Evolutionary conservation across 2,797 vertebrate genomes (phyloP).

Genomic region (Tenualosa ilisha): DNA sequence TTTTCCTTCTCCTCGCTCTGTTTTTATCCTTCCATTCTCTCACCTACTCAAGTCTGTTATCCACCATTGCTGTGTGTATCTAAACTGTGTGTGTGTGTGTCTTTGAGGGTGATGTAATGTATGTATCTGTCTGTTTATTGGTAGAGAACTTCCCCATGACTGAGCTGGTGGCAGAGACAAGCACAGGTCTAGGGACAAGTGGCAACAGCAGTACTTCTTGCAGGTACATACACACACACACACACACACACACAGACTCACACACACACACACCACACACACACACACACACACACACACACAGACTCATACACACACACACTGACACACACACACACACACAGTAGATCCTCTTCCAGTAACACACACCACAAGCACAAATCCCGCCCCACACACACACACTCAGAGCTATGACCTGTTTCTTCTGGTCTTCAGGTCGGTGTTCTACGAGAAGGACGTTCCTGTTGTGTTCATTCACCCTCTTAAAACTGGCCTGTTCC

Average conservation of each 20-base stretch:
- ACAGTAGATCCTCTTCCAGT: background rate
- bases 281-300: conserved; percentile 1
- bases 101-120: background rate
- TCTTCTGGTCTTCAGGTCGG: conserved; percentile 70
- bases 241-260: background rate
- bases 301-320: background rate
- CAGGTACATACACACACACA: conserved; percentile 71
- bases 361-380: background rate
- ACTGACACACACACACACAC: background rate
- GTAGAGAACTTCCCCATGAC: conserved; percentile 92
- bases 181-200: conserved; percentile 90
- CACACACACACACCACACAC: conserved; percentile 10
- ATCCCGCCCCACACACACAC: background rate
- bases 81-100: background rate
- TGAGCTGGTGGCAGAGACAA: conserved; percentile 90
- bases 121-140: background rate
- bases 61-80: too few species aligned
- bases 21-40: too few species aligned
- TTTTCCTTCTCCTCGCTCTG: too few species aligned
- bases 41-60: too few species aligned
- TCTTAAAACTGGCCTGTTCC: conserved; percentile 92
- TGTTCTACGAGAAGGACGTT: conserved; percentile 89
- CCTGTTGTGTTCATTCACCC: conserved; percentile 95
- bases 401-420: background rate
- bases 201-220: conserved; percentile 90